phyloP scores from a whole-genome alignment of 2,113 vertebrate genomes.

The Chionis minor region DNA sequence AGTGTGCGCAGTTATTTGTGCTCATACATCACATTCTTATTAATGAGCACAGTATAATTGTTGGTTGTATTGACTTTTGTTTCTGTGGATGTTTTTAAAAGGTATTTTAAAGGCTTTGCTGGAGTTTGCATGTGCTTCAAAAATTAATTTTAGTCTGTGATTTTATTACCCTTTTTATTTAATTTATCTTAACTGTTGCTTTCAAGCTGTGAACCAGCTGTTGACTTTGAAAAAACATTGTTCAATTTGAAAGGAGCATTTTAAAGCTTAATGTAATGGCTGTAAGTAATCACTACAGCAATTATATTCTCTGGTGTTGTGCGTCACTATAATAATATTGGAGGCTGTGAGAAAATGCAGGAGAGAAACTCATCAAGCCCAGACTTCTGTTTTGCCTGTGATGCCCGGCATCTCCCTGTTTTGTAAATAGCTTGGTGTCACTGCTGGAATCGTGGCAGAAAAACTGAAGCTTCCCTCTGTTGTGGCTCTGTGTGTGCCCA shows the following conservation, averaged over 20 bases:
- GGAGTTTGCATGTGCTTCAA: slow-evolving; percentile 66
- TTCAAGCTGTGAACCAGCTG: slow-evolving; percentile 83
- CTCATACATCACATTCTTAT: background rate
- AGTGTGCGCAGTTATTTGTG: background rate
- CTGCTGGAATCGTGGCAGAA: background rate
- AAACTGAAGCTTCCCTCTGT: background rate
- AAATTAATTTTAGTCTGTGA: slow-evolving; percentile 80
- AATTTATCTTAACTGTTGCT: slow-evolving; percentile 81
- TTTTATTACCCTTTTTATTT: slow-evolving; percentile 84
- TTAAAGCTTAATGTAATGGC: slow-evolving; percentile 75
- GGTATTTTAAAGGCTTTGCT: slow-evolving; percentile 60
- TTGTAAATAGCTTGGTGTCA: background rate
- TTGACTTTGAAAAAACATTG: slow-evolving; percentile 83
- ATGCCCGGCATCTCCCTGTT: background rate
- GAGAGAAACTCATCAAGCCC: background rate
- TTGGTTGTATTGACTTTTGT: slow-evolving; percentile 55
- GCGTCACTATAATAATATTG: background rate
- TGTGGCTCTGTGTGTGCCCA: background rate
- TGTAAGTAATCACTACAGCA: slow-evolving; percentile 75
- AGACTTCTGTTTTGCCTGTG: background rate
- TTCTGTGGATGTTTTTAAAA: slow-evolving; percentile 68
- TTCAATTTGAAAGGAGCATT: slow-evolving; percentile 78
- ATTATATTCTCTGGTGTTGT: slow-evolving; percentile 36
- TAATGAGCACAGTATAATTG: slow-evolving; percentile 27
- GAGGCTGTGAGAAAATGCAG: slow-evolving; percentile 1